These are phyloP conservation scores for Agonopterix subpropinquella DNA, from an alignment of 2,888 invertebrate species.

Conservation along the genomic window DNA sequence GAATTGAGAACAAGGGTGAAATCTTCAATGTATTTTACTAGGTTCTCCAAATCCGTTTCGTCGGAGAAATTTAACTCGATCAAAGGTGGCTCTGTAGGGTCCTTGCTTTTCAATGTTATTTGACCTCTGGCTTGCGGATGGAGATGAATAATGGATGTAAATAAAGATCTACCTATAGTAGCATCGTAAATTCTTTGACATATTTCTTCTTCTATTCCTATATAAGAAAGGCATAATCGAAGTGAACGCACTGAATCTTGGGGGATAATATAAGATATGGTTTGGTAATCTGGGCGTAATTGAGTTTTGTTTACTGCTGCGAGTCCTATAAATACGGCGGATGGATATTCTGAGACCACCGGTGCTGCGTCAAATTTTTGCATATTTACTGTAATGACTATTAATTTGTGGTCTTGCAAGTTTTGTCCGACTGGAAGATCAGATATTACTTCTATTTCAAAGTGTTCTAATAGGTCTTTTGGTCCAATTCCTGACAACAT, in stretches of 20 bases:
- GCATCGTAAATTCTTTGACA: conserved; percentile 24
- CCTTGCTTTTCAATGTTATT: conserved; percentile 18
- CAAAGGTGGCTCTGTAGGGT: conserved; percentile 23
- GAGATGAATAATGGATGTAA: conserved; percentile 11
- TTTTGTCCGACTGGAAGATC: conserved; percentile 39
- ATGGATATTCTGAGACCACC: conserved; percentile 18
- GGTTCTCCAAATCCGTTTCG: conserved; percentile 21
- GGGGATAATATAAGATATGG: conserved; percentile 13
- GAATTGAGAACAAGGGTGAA: conserved; percentile 23
- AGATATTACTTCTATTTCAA: conserved; percentile 24
- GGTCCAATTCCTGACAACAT: conserved; percentile 41
- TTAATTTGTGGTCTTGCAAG: conserved; percentile 28
- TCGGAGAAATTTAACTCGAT: conserved; percentile 25
- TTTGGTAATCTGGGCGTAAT: conserved; percentile 23
- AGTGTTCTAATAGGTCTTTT: conserved; percentile 22
- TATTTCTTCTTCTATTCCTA: conserved; percentile 48
- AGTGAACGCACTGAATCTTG: conserved; percentile 9
- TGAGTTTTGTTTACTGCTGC: conserved; percentile 19
- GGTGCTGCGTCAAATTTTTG: conserved; percentile 41
- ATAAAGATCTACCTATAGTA: conserved; percentile 16
- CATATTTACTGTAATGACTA: conserved; percentile 17
- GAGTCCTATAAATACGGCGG: conserved; percentile 21
- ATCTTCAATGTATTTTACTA: conserved; percentile 20
- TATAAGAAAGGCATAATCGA: conserved; percentile 55
- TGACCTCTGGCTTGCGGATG: conserved; percentile 48